Evolutionary conservation across 2,888 invertebrate species (phyloP).

Genomic region (Torymus auratus): DNA sequence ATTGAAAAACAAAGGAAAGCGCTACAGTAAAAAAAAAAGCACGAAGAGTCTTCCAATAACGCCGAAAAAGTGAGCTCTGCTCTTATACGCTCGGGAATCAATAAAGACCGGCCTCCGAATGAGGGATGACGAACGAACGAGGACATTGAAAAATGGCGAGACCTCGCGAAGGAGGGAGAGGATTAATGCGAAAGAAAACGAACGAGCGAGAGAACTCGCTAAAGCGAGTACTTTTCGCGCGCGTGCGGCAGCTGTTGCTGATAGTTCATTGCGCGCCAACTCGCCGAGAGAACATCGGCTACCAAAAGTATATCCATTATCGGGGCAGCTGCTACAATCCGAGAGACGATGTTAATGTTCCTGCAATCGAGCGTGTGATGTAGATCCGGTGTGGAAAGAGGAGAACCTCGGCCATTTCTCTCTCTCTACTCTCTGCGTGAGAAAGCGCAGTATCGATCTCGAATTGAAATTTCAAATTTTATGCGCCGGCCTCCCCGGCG

Average conservation of each 20-base stretch:
- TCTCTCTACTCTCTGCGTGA: conserved; percentile 8
- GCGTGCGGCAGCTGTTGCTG: conserved; percentile 64
- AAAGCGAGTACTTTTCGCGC: not conserved
- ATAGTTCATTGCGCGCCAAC: conserved; percentile 61
- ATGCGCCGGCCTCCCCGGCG: not conserved
- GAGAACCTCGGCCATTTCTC: conserved; percentile 24
- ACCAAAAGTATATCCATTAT: conserved; percentile 65
- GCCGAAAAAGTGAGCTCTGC: conserved; percentile 17
- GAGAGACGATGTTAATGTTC: conserved; percentile 64
- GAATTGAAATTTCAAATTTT: conserved; percentile 53
- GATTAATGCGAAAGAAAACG: conserved; percentile 43
- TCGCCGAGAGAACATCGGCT: conserved; percentile 36
- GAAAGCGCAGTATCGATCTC: conserved; percentile 42
- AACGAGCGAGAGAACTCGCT: conserved; percentile 14
- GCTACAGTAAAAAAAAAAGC: not conserved
- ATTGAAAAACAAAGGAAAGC: not conserved
- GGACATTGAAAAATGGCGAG: conserved; percentile 36
- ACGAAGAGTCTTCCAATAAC: not conserved
- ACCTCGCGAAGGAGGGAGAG: conserved; percentile 32
- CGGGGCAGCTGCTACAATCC: conserved; percentile 63
- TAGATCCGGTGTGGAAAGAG: conserved; percentile 42
- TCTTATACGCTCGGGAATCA: conserved; percentile 4
- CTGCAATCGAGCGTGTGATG: conserved; percentile 61
- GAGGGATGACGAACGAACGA: conserved; percentile 32
- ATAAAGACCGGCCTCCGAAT: conserved; percentile 8